Percentiles rank a stretch among this genome's conserved stretches.
Evolutionary conservation across 2,888 invertebrate genomes (phyloP).

Genomic region (Syritta pipiens): DNA sequence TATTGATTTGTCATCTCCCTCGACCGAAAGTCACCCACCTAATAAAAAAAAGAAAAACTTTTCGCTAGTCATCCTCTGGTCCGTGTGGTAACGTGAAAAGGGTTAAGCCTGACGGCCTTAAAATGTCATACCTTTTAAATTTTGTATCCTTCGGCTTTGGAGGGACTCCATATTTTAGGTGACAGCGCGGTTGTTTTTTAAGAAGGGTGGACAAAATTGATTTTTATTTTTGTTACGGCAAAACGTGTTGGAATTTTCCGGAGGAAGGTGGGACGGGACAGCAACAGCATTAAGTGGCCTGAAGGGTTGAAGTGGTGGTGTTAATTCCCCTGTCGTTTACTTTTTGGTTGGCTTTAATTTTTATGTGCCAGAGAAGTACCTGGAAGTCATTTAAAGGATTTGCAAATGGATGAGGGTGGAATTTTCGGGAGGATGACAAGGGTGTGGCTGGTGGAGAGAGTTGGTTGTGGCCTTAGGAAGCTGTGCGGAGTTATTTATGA

Average conservation of each 20-base stretch:
- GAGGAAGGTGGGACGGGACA: not conserved
- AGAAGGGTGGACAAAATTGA: constrained; percentile 11
- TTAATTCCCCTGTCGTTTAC: no score
- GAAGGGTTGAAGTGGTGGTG: not conserved
- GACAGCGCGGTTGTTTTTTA: not conserved
- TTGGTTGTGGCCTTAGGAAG: no score
- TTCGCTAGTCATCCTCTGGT: not conserved
- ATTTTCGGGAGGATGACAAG: no score
- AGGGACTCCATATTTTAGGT: not conserved
- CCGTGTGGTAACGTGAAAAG: not conserved
- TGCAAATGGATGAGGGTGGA: no score
- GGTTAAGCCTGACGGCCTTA: constrained; percentile 1
- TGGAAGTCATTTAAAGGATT: no score
- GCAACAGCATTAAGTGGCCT: not conserved
- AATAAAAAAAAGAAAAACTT: not conserved
- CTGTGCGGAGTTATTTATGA: no score
- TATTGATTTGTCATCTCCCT: not conserved
- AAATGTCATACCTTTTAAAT: constrained; percentile 14
- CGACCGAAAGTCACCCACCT: not conserved
- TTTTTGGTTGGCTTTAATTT: no score
- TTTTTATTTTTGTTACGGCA: not conserved
- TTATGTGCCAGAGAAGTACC: not conserved
- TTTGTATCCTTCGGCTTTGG: not conserved
- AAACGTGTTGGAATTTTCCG: not conserved
- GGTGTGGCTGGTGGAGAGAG: no score